A percentile compares a stretch with the other conserved stretches of the same genome.
Evolutionary conservation across 1,140 invertebrate genomes (phyloP).

Genomic region (Dendrolimus kikuchii): DNA sequence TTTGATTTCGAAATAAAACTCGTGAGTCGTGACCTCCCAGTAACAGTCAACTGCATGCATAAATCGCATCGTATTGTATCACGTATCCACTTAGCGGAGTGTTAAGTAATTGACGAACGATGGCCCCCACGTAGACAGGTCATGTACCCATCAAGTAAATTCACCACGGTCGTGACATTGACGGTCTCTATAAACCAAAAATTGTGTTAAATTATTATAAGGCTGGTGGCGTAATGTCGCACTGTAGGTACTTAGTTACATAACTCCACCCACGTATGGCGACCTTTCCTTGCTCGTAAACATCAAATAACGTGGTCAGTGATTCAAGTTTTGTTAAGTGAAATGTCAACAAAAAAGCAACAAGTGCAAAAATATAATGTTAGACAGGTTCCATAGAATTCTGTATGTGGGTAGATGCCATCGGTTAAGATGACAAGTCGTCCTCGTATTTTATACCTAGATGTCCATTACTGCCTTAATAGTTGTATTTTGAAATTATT

Average conservation of each 20-base stretch:
- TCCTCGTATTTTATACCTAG: slow-evolving; percentile 15
- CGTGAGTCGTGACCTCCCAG: too few species aligned
- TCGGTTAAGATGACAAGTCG: slow-evolving; percentile 4
- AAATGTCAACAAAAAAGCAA: slow-evolving; percentile 12
- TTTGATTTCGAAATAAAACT: too few species aligned
- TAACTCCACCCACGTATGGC: slow-evolving; percentile 28
- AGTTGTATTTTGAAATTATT: too few species aligned
- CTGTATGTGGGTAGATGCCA: too few species aligned
- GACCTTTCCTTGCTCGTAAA: slow-evolving; percentile 29
- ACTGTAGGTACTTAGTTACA: slow-evolving; percentile 25
- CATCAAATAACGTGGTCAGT: too few species aligned
- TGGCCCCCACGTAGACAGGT: slow-evolving; percentile 36
- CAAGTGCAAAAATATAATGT: slow-evolving; percentile 1
- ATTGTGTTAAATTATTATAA: slow-evolving; percentile 25
- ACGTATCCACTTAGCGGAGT: slow-evolving; percentile 26
- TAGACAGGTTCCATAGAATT: too few species aligned
- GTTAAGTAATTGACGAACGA: slow-evolving; percentile 28
- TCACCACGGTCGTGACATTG: slow-evolving; percentile 56
- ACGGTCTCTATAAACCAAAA: slow-evolving; percentile 27
- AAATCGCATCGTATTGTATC: slow-evolving; percentile 29
- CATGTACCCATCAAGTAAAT: slow-evolving; percentile 32
- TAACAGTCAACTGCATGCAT: background rate
- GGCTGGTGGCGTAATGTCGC: slow-evolving; percentile 18
- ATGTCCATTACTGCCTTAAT: too few species aligned
- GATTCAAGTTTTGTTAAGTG: slow-evolving; percentile 4